Evolutionary conservation across 2,113 vertebrate species (phyloP).

Genomic region (Aphyosemion australe): DNA sequence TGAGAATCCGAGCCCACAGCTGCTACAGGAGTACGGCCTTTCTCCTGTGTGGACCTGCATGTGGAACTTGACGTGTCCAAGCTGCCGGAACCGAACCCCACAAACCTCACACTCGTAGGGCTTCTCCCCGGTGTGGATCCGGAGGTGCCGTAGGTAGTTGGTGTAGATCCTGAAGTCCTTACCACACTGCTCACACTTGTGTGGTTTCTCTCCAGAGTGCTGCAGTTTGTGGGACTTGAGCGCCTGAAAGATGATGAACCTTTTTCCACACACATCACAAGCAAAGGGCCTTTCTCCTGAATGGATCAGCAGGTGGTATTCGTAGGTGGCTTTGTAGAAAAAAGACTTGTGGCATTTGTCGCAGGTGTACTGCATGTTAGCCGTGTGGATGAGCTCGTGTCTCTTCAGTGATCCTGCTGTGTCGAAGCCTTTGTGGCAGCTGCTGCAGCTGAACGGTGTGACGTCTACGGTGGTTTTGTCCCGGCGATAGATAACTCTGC

Average conservation of each 20-base stretch:
- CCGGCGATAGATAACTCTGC: constrained; percentile 54
- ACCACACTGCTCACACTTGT: constrained; percentile 63
- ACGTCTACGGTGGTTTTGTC: constrained; percentile 55
- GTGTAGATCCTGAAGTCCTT: constrained; percentile 68
- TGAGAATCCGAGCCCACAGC: constrained; percentile 63
- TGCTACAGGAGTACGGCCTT: constrained; percentile 52
- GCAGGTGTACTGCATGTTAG: constrained; percentile 50
- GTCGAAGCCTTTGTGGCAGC: constrained; percentile 67
- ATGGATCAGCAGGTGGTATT: constrained; percentile 71
- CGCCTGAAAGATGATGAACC: constrained; percentile 62
- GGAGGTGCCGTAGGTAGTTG: constrained; percentile 64
- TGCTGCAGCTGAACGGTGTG: constrained; percentile 68
- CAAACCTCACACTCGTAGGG: constrained; percentile 73
- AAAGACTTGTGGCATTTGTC: constrained; percentile 61
- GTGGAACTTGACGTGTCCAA: constrained; percentile 71
- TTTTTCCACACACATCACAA: constrained; percentile 66
- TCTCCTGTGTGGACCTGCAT: constrained; percentile 74
- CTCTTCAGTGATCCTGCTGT: constrained; percentile 29
- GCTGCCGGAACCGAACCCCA: constrained; percentile 60
- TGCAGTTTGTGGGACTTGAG: constrained; percentile 71
- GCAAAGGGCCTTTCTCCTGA: constrained; percentile 68
- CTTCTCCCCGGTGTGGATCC: constrained; percentile 72
- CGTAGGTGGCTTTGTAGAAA: constrained; percentile 69
- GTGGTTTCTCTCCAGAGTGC: constrained; percentile 71
- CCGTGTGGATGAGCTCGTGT: constrained; percentile 64